Base-by-base conservation (phyloP, 2,888 invertebrate genomes). In the Heliconius hortense region DNA sequence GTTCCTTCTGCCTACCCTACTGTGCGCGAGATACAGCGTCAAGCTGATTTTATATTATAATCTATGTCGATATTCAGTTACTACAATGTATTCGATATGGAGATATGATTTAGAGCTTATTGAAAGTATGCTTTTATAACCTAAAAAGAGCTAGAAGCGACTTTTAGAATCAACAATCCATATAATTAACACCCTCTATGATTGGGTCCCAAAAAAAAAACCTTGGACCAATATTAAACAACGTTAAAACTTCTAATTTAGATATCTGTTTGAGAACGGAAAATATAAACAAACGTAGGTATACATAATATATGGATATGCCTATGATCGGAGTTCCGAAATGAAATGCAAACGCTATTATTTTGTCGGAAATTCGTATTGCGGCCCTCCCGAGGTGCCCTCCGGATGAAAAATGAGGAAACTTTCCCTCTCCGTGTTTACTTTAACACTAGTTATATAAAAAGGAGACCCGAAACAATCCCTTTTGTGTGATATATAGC, bases 391-490 rank as follows among this genome's bases (percentile, higher is more conserved):
- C 80, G 83, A 83, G 86, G 87, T 86, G 86, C 87, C 85, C 86
- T 82, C 78, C 85, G 88, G 86, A 88, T 90, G 90, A 90, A 90
- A 91, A 91, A 91, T 89, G 91, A 87, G 89, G 82, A 88, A 92
- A 92, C 85, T 92, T 92, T 91, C 90, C 92, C 91, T 90, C 87
- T 86, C 83, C 73, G 76, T 79, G 90, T 92, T 92, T 92, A 91
- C 90, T 89, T 89, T 89, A 87, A 84, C 88, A 91, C 89, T 92
- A 92, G 89, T 90, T 88, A 89, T 86, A 87, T 86, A 88, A 88
- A 82, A 89, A 88, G 85, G 83, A 76, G 77, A 73, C 71, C 77
- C 76, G 80, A 79, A 84, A 85, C 85, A 84, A 87, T 86, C 85
- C 84, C 85, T 84, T 84, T 83, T 82, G 56, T 82, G 83, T 85